These are phyloP conservation scores for Acropternis orthonyx DNA, from an alignment of 2,797 vertebrate species.

Conservation along the genomic window DNA sequence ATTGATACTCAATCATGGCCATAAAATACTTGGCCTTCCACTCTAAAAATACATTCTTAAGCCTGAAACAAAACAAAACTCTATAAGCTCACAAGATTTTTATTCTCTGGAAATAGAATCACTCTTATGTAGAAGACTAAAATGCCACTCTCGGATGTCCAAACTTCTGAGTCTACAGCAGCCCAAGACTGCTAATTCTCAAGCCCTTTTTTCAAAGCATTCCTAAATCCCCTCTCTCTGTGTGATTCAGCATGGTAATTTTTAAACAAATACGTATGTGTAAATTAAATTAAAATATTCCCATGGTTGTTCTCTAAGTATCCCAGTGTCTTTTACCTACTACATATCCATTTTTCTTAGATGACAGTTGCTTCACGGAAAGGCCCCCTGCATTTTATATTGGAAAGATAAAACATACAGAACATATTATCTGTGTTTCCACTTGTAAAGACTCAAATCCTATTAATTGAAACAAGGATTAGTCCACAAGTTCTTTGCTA, in stretches of 20 bases:
- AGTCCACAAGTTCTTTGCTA: background rate
- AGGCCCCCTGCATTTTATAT: background rate
- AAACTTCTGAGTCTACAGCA: background rate
- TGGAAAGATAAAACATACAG: background rate
- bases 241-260: background rate
- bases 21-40: background rate
- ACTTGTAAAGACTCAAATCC: background rate
- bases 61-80: background rate
- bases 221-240: background rate
- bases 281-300: background rate
- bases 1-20: background rate
- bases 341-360: background rate
- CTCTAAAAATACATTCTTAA: background rate
- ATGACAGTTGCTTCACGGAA: accelerated
- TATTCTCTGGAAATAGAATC: background rate
- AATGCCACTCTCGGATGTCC: background rate
- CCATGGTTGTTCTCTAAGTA: background rate
- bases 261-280: background rate
- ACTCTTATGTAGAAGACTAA: background rate
- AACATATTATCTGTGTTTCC: background rate
- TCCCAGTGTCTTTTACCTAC: background rate
- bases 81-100: background rate
- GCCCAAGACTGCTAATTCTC: background rate
- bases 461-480: background rate
- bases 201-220: background rate